phyloP scores from a whole-genome alignment of 1,140 invertebrate species.

The Bombus ignitus region DNA sequence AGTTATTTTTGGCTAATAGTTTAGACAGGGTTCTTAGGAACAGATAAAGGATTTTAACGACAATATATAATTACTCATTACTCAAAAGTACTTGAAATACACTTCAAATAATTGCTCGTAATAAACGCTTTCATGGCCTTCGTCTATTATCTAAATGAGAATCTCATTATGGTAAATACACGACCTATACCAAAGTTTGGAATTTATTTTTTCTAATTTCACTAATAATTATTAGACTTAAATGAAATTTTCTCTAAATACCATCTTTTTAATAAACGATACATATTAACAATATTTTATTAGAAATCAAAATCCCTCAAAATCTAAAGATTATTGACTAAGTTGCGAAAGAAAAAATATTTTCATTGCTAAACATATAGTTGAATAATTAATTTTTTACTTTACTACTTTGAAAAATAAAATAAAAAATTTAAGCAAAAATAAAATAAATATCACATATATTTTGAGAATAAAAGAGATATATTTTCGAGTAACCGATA shows the following conservation, averaged over 20 bases:
- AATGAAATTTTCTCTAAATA: no score
- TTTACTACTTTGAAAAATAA: not conserved
- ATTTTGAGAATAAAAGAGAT: no score
- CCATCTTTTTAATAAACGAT: no score
- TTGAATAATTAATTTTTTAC: not conserved
- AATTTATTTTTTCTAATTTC: no score
- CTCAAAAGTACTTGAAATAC: not conserved
- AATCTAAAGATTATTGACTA: no score
- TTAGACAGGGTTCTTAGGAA: not conserved
- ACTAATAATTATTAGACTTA: no score
- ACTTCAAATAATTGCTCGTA: conserved; percentile 23
- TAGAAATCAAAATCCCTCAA: no score
- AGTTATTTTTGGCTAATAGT: not conserved
- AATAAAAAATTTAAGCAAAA: not conserved
- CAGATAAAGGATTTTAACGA: not conserved
- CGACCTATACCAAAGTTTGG: not conserved
- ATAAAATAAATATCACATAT: not conserved
- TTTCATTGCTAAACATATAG: no score
- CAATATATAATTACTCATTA: not conserved
- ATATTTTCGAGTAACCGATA: no score
- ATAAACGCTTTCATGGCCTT: conserved; percentile 22
- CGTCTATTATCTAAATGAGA: not conserved
- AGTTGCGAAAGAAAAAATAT: no score
- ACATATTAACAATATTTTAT: no score
- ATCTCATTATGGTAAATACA: not conserved